Evolutionary conservation across 2,888 invertebrate genomes (phyloP), one percentile per base, ranked within the genome.

Genomic region (Antheraea assamensis): DNA sequence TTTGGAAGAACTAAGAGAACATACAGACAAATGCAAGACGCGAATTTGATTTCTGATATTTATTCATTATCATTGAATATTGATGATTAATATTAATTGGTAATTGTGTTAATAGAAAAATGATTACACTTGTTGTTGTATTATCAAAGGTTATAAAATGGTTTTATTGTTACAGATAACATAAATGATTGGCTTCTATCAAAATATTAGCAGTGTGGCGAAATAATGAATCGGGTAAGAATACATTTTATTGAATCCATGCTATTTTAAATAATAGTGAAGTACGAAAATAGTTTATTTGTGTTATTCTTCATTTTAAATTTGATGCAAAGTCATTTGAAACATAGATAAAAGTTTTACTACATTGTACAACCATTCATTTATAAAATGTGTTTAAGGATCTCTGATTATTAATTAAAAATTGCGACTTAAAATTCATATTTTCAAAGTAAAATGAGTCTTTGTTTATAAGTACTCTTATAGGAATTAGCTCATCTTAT

Each of bases 201-300:
- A 78, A 81, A 74, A 78, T 79, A 81, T 80, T 77, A 77, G 74
- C 76, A 79, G 75, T 74, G 77, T 78, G 74, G 79, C 85, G 80
- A 84, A 85, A 89, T 82, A 80, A 93, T 93, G 93, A 92, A 81
- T 87, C 87, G 89, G 92, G 93, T 93, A 78, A 90, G 91, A 47
- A 27, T 70, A 19, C 4, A 17, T 47, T 70, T 4, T 47, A 30
- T 64, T 70, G n/a, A 52, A 30, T 24, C 30, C 3, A 13, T 31
- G 24, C n/a, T 35, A n/a, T n/a, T 30, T 68, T 13, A 24, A 13
- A 55, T n/a, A 21, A 0, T 47, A n/a, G 17, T 24, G n/a, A 58
- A 24, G 21, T 64, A 21, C 15, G 35, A 72, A 30, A 61, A 5
- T 27, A 1, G 19, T 27, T 21, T 42, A 35, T 27, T 19, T n/a